Base-by-base conservation (phyloP, 2,797 vertebrate genomes). In the Sebastes baramenuke region DNA sequence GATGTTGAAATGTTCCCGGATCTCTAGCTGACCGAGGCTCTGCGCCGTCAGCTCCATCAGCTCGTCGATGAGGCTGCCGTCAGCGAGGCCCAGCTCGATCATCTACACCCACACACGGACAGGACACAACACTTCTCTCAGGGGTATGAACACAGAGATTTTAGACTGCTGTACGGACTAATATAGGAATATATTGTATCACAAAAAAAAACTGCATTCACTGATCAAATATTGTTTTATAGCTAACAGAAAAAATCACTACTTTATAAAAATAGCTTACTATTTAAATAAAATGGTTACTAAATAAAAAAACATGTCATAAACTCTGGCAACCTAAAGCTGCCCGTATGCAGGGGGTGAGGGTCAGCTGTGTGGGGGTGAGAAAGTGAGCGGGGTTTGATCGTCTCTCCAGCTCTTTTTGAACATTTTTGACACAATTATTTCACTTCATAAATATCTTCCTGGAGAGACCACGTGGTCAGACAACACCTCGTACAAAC, bases 11-110 rank as follows among this genome's bases (percentile, higher is more conserved):
- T 93, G 95, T 27, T 96, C 96, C 66, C 92, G 90, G 83, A 97
- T 96, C 90, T 96, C 95, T 75, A 94, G 90, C 18, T 92, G 76
- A 67, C 90, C 66, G 36, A 96, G 89, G 70, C 95, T 96, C 92
- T 96, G 96, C 0, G 95, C 94, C 5, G 95, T 96, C 74, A 96
- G 86, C 89, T 94, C 94, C 87, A 96, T 96, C 89, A 96, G 85
- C 91, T 96, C 96, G 1, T 96, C 95, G 3, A 96, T 95, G 66
- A 93, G 92, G 84, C 93, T 95, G 24, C 94, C 93, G 10, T 95
- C 94, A 6, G 91, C 83, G 8, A 92, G 85, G 66, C 89, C 94
- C 85, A 95, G 82, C 73, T 95, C 94, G 76, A 94, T 95, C 95
- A 96, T 96, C 68, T 87, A 20, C 12, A 13, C 10, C 12, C 12